Evolutionary conservation across 2,113 vertebrate genomes (phyloP).

Genomic region (Nestor notabilis): DNA sequence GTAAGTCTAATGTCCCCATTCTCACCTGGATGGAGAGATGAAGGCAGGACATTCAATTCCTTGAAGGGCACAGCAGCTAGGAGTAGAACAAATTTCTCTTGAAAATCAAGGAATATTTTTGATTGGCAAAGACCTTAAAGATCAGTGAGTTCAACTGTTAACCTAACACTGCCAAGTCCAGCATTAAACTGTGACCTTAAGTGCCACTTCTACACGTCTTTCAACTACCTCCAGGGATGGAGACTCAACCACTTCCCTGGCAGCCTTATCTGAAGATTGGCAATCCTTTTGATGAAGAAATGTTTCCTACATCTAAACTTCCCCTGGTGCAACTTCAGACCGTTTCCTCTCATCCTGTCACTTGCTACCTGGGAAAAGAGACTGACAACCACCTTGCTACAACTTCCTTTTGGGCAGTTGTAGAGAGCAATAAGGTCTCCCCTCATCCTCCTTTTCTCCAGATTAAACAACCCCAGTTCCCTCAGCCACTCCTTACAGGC

Average conservation of each 20-base stretch:
- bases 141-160: neutral
- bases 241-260: neutral
- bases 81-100: neutral
- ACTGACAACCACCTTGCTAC: fast-evolving
- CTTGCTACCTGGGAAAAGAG: neutral
- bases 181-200: neutral
- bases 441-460: neutral
- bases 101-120: neutral
- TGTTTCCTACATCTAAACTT: neutral
- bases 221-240: neutral
- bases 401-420: neutral
- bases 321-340: neutral
- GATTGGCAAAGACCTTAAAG: neutral
- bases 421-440: fast-evolving
- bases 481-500: neutral
- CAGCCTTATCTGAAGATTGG: neutral
- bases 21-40: neutral
- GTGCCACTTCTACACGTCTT: fast-evolving
- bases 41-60: neutral
- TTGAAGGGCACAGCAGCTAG: neutral
- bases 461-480: fast-evolving
- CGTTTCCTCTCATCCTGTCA: fast-evolving
- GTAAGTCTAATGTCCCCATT: neutral
- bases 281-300: neutral
- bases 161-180: neutral